These are phyloP conservation scores for Leucoraja erinaceus DNA, from an alignment of 2,113 vertebrate species.

Conservation along the genomic window DNA sequence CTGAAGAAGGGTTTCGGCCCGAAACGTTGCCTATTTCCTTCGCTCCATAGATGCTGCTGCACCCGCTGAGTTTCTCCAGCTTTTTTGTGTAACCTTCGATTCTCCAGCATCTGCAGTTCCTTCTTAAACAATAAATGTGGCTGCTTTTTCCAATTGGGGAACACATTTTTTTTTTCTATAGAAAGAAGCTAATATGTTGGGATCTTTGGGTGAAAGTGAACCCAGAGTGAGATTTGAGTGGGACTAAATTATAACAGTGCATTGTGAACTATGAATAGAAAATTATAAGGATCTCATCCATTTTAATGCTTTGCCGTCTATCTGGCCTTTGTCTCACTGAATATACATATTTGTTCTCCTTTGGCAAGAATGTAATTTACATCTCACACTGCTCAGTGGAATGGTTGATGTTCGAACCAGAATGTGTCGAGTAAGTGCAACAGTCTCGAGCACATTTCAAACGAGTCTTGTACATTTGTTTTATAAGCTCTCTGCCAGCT, in stretches of 20 bases:
- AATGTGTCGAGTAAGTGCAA: not conserved
- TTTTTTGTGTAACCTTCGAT: too few species aligned
- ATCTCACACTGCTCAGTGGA: not conserved
- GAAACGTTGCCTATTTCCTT: too few species aligned
- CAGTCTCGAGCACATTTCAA: not conserved
- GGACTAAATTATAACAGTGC: not conserved
- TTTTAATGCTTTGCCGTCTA: not conserved
- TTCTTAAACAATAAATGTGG: not conserved
- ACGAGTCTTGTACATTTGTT: not conserved
- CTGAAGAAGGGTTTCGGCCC: too few species aligned
- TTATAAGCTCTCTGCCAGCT: not conserved
- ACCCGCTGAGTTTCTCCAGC: too few species aligned
- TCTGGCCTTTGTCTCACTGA: not conserved
- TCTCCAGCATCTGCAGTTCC: too few species aligned
- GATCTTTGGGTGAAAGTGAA: not conserved
- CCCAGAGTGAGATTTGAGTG: not conserved
- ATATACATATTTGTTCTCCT: not conserved
- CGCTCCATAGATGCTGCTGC: too few species aligned
- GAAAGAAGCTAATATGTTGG: not conserved
- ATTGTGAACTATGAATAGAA: conserved; percentile 12
- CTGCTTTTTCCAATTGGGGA: not conserved
- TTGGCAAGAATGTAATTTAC: not conserved
- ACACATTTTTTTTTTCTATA: not conserved
- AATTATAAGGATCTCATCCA: not conserved
- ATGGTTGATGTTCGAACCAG: not conserved